phyloP scores from a whole-genome alignment of 2,797 vertebrate species.

The Hybognathus amarus region DNA sequence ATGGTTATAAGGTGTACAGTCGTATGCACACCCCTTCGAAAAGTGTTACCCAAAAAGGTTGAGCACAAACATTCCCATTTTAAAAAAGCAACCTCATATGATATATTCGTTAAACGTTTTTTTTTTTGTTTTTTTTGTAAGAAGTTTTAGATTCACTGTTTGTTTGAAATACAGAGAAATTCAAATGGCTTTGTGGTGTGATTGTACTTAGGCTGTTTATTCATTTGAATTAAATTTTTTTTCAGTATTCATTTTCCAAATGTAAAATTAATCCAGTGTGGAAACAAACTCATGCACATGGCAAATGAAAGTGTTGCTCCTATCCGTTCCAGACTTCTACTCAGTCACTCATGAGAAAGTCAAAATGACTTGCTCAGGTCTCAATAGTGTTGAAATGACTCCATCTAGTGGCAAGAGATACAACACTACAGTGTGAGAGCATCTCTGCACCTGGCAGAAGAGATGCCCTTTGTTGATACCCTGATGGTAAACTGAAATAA shows the following conservation, averaged over 20 bases:
- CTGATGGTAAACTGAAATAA: neutral
- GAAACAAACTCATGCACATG: neutral
- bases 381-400: constrained; percentile 38
- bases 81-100: neutral
- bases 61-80: neutral
- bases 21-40: too few relatives aligned
- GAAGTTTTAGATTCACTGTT: neutral
- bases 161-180: neutral
- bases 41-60: too few relatives aligned
- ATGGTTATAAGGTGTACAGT: too few relatives aligned
- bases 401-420: constrained; percentile 68
- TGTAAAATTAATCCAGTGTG: neutral
- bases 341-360: neutral
- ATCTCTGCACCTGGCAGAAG: too few relatives aligned
- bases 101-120: neutral
- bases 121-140: too few relatives aligned
- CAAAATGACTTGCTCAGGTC: neutral
- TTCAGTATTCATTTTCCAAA: neutral
- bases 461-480: neutral
- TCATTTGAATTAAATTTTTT: neutral
- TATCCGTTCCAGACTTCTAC: neutral
- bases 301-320: neutral
- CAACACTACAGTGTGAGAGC: neutral
- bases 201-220: neutral
- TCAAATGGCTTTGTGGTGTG: neutral